Evolutionary conservation across 2,113 vertebrate species (phyloP).

Genomic region (Siphamia tubifer): DNA sequence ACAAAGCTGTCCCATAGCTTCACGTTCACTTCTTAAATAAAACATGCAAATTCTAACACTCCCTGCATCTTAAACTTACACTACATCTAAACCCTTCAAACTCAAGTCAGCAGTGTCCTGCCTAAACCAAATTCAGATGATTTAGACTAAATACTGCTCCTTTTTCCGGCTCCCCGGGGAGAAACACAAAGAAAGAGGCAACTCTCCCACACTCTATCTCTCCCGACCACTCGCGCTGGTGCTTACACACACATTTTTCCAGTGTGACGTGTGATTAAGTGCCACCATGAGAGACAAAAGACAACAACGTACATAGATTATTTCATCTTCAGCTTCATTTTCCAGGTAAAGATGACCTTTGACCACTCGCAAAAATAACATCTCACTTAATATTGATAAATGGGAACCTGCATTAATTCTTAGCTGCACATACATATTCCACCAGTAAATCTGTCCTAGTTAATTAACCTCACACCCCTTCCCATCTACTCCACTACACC

Average conservation of each 20-base stretch:
- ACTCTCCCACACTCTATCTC: conserved; percentile 52
- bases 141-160: conserved; percentile 28
- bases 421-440: background rate
- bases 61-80: background rate
- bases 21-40: background rate
- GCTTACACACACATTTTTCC: conserved; percentile 13
- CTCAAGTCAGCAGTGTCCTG: background rate
- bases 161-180: conserved; percentile 49
- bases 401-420: no score
- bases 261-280: conserved; percentile 35
- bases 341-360: conserved; percentile 34
- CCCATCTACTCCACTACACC: background rate
- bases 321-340: conserved; percentile 2
- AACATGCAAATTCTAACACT: background rate
- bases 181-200: conserved; percentile 50
- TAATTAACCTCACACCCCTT: conserved; percentile 7
- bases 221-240: background rate
- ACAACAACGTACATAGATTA: conserved; percentile 24
- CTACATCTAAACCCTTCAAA: conserved; percentile 9
- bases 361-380: background rate
- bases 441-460: background rate
- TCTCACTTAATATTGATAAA: no score
- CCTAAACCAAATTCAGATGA: conserved; percentile 35
- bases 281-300: conserved; percentile 41
- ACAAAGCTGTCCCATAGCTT: background rate